Evolutionary conservation across 2,888 invertebrate genomes (phyloP).

Genomic region (Nemotelus nigrinus): DNA sequence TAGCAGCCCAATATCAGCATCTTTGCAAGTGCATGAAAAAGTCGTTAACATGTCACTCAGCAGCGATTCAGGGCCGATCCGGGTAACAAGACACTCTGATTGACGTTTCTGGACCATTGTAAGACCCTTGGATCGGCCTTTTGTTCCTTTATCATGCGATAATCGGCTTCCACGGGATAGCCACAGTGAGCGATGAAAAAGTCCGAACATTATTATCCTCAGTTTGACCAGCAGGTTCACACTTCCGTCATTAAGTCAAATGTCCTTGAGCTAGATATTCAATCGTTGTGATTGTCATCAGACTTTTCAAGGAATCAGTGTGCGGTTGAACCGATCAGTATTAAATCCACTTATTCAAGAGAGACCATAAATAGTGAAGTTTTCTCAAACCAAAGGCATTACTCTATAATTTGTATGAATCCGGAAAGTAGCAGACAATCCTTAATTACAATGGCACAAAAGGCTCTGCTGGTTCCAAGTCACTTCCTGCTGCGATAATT

Average conservation of each 20-base stretch:
- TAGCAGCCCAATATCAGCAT: neutral
- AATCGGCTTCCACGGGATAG: neutral
- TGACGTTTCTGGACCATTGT: constrained; percentile 26
- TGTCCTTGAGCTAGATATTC: no score
- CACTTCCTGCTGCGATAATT: constrained; percentile 32
- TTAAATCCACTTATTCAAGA: constrained; percentile 3
- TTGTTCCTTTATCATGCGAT: neutral
- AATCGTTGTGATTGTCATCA: no score
- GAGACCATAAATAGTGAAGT: neutral
- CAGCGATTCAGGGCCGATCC: constrained; percentile 9
- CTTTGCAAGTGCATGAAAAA: constrained; percentile 32
- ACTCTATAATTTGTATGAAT: neutral
- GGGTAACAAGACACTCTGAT: constrained; percentile 8
- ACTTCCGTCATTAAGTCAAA: neutral
- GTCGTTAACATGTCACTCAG: constrained; percentile 40
- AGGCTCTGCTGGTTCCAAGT: constrained; percentile 2
- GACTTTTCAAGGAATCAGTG: neutral
- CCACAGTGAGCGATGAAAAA: neutral
- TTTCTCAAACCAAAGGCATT: constrained; percentile 2
- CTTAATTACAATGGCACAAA: constrained; percentile 14
- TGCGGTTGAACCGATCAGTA: neutral
- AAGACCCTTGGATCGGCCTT: constrained; percentile 2
- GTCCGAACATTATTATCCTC: neutral
- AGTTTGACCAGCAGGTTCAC: neutral
- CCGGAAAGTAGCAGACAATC: constrained; percentile 14